Base-by-base conservation (phyloP, 1,140 invertebrate genomes). In the Diorhabda elongata region DNA sequence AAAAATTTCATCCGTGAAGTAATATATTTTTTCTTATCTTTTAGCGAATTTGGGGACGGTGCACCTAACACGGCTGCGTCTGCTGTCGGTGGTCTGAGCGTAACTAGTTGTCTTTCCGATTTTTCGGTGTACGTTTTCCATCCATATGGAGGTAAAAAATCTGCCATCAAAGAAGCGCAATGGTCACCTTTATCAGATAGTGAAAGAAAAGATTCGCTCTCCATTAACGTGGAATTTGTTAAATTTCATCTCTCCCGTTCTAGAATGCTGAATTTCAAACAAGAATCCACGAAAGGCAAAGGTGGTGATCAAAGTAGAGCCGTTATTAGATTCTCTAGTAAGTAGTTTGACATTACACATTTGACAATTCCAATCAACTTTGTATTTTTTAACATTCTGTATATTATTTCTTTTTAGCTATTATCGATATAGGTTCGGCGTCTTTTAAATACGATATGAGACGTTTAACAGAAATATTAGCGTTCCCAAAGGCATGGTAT, bases 381-480 rank as follows among this genome's bases (percentile, higher is more conserved):
- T 8, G n/a, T 3, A 52, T 6, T 52, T 52, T 52, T 2, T n/a
- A 59, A 59, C 11, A 59, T 8, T 59, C 2, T 59, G 43, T 42
- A 64, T 45, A 8, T 56, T 42, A 1, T 65, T 84, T 70, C 42
- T 47, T 80, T 84, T 71, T 80, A 92, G 93, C 93, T 7, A 96
- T 98, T 70, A 90, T 95, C 74, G 96, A 98, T 82, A 95, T 98
- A 77, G 97, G 97, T 44, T 96, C 93, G n/a, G 97, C 97, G 42
- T 95, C 93, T 41, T 99, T 99, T 81, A 98, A 98, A 79, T 99
- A 98, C 81, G 98, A 99, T 80, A 98, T 99, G 96, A 86, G 97
- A 64, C 87, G 97, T n/a, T 81, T 99, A 67, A 95, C 94, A 1
- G 98, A 99, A 83, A 98, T 99, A 74, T 82, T 99, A 56, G 95